phyloP scores from a whole-genome alignment of 1,140 invertebrate species.

The Cydia pomonella region DNA sequence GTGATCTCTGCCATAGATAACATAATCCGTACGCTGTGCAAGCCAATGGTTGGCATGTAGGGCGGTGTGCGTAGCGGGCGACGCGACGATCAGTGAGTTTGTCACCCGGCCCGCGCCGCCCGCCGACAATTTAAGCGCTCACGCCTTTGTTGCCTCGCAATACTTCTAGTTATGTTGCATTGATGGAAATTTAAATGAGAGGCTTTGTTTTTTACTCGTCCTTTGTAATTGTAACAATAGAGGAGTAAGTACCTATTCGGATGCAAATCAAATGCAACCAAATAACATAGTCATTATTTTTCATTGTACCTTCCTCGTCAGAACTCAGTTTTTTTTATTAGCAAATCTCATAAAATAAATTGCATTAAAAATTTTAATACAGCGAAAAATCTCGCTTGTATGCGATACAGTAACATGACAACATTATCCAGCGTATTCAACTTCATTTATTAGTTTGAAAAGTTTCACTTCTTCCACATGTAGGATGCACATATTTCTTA shows the following conservation, averaged over 20 bases:
- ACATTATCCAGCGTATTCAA: no score
- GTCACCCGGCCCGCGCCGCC: slow-evolving; percentile 19
- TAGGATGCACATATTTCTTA: no score
- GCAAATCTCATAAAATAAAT: no score
- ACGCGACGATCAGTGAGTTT: slow-evolving; percentile 27
- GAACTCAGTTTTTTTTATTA: no score
- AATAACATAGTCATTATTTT: no score
- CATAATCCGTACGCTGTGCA: neutral
- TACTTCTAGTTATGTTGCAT: slow-evolving; percentile 28
- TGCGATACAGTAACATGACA: no score
- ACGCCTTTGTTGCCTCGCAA: neutral
- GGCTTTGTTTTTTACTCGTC: slow-evolving; percentile 16
- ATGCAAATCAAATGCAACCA: slow-evolving; percentile 4
- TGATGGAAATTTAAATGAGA: slow-evolving; percentile 30
- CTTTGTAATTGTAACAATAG: slow-evolving; percentile 17
- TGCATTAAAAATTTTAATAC: no score
- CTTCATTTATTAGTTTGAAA: no score
- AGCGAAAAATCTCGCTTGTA: no score
- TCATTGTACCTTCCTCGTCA: no score
- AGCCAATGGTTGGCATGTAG: slow-evolving; percentile 5
- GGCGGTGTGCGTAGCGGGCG: slow-evolving; percentile 19
- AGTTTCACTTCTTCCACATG: no score
- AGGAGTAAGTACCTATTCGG: neutral
- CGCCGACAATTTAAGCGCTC: slow-evolving; percentile 25
- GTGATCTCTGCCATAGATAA: neutral